A percentile compares a stretch with the other conserved stretches of the same genome.
Evolutionary conservation across 2,113 vertebrate genomes (phyloP).

Genomic region (Macrotis lagotis): DNA sequence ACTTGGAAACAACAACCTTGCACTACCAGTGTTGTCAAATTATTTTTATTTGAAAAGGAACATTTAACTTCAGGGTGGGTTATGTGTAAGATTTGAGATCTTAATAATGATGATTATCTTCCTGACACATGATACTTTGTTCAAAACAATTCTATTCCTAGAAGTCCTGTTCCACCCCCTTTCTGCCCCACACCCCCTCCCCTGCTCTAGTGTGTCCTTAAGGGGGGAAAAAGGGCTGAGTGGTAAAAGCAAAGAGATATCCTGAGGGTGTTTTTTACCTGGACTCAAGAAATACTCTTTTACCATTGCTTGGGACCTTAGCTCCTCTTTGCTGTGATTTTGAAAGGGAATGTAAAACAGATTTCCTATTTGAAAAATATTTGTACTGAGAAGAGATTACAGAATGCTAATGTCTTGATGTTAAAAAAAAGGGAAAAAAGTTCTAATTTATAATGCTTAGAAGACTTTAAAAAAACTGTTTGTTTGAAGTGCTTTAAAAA

Average conservation of each 20-base stretch:
- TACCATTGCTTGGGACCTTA: constrained; percentile 17
- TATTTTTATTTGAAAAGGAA: constrained; percentile 65
- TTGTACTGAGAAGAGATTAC: not conserved
- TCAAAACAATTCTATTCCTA: constrained; percentile 72
- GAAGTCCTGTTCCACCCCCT: constrained; percentile 52
- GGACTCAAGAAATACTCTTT: not conserved
- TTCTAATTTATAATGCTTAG: constrained; percentile 48
- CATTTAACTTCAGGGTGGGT: constrained; percentile 75
- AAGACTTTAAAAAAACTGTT: constrained; percentile 76
- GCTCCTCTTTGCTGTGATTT: constrained; percentile 16
- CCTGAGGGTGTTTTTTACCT: not conserved
- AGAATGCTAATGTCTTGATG: constrained; percentile 44
- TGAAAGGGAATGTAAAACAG: not conserved
- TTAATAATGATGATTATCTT: constrained; percentile 76
- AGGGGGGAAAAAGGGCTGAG: not conserved
- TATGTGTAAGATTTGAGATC: constrained; percentile 66
- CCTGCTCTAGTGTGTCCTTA: constrained; percentile 20
- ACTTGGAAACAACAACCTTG: constrained; percentile 27
- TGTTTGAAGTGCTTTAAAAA: constrained; percentile 75
- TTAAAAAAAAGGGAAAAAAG: constrained; percentile 50
- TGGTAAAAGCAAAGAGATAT: not conserved
- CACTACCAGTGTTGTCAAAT: constrained; percentile 51
- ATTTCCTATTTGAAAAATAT: constrained; percentile 4
- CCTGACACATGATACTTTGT: constrained; percentile 49
- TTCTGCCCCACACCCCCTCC: constrained; percentile 27